These are phyloP conservation scores for Porites rus DNA, from an alignment of 92 coral and sea anemone genomes.

Conservation along the genomic window DNA sequence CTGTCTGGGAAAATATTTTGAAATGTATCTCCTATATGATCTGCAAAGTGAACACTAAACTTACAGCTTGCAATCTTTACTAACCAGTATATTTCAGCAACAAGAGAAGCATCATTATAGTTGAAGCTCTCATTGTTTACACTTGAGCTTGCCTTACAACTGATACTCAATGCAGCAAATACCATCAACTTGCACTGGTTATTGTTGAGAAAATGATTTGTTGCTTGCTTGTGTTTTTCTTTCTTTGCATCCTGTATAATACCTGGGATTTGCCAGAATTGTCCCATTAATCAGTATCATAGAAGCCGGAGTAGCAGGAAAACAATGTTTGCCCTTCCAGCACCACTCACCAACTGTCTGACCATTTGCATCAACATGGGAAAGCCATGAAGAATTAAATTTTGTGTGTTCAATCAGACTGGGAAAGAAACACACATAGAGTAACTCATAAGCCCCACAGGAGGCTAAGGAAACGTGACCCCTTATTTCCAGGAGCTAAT, in stretches of 20 bases:
- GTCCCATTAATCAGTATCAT: constrained; percentile 46
- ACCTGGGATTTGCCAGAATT: constrained; percentile 55
- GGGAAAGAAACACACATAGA: no score
- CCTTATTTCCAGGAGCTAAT: no score
- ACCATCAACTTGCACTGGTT: constrained; percentile 54
- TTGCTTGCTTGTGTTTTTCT: constrained; percentile 32
- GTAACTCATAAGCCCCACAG: not conserved
- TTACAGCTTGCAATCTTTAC: constrained; percentile 65
- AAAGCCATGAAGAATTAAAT: constrained; percentile 46
- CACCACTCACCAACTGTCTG: constrained; percentile 55
- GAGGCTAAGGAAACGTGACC: no score
- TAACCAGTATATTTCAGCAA: constrained; percentile 61
- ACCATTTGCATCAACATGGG: constrained; percentile 51
- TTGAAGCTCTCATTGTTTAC: constrained; percentile 46
- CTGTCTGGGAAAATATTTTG: constrained; percentile 59
- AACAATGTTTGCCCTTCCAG: constrained; percentile 52
- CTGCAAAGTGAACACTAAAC: constrained; percentile 55
- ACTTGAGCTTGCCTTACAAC: constrained; percentile 43
- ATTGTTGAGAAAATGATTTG: constrained; percentile 30
- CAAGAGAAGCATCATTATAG: constrained; percentile 51
- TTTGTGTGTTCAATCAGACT: constrained; percentile 21
- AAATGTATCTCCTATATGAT: constrained; percentile 65
- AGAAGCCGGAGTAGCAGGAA: constrained; percentile 52
- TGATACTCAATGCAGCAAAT: constrained; percentile 31
- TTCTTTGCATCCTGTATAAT: constrained; percentile 41